A percentile compares a stretch with the other conserved stretches of the same genome.
Conservation (phyloP, 2,888 invertebrate genomes). For the Allygus modestus region DNA sequence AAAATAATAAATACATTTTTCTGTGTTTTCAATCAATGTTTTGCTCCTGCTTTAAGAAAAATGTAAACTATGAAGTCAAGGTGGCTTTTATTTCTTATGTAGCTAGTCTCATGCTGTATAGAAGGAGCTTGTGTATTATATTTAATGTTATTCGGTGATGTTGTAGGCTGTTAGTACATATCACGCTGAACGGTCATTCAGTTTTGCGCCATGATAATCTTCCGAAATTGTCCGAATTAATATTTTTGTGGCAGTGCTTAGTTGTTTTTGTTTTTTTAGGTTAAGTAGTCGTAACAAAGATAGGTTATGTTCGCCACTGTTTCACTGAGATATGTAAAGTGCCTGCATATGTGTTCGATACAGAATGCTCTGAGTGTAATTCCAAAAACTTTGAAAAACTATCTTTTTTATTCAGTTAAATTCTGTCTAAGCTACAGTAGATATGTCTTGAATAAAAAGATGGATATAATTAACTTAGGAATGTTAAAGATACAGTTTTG, state of each 20-base stretch:
- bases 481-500: background rate
- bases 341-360: constrained; percentile 54
- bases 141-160: constrained; percentile 49
- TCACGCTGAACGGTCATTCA: constrained; percentile 51
- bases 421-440: background rate
- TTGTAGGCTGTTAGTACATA: constrained; percentile 59
- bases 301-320: constrained; percentile 42
- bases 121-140: constrained; percentile 46
- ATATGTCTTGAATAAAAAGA: background rate
- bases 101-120: constrained; percentile 41
- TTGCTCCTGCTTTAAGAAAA: constrained; percentile 50
- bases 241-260: constrained; percentile 49
- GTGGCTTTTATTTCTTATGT: constrained; percentile 40
- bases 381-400: background rate
- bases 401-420: background rate
- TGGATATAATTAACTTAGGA: background rate
- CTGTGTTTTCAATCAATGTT: constrained; percentile 60
- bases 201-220: constrained; percentile 61
- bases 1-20: background rate
- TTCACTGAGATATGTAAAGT: constrained; percentile 41
- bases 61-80: background rate
- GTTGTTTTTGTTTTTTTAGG: constrained; percentile 40
- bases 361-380: constrained; percentile 26
- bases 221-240: constrained; percentile 59
- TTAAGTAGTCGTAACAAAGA: constrained; percentile 32